Conservation (phyloP, 2,113 vertebrate species). For the Syngnathoides biaculeatus region DNA sequence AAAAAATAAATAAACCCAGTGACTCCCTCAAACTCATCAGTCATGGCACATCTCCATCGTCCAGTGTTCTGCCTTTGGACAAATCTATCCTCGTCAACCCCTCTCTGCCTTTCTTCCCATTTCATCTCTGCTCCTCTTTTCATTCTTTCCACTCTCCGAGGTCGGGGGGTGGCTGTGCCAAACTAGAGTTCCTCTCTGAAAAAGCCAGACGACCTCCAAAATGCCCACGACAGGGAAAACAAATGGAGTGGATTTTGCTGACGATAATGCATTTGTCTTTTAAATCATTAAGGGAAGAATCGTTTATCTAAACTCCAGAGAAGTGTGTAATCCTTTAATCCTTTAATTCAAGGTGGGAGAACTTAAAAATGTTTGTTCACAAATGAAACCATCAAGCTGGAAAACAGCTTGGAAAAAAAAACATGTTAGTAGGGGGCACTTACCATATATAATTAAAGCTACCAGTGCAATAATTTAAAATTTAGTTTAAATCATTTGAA, state of each 20-base stretch:
- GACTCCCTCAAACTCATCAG: no score
- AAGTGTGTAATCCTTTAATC: conserved; percentile 60
- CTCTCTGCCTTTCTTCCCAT: conserved; percentile 12
- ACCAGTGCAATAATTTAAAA: no score
- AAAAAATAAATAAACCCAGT: no score
- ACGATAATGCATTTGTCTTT: conserved; percentile 32
- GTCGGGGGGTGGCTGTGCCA: conserved; percentile 21
- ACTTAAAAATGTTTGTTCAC: conserved; percentile 16
- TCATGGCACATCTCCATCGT: no score
- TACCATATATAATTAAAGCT: no score
- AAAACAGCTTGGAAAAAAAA: no score
- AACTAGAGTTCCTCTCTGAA: conserved; percentile 4
- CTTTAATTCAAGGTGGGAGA: conserved; percentile 63
- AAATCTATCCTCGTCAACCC: conserved; percentile 36
- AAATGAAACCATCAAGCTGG: no score
- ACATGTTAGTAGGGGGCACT: no score
- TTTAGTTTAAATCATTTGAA: no score
- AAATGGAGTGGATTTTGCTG: conserved; percentile 25
- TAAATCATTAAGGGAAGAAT: conserved; percentile 14
- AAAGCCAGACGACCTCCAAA: conserved; percentile 40
- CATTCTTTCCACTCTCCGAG: conserved; percentile 17
- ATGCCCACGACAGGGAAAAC: conserved; percentile 26
- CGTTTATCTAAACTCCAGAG: conserved; percentile 6
- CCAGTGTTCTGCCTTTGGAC: no score
- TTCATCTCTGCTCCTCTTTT: conserved; percentile 9